phyloP scores from a whole-genome alignment of 1,140 invertebrate species.

The Lineus longissimus region DNA sequence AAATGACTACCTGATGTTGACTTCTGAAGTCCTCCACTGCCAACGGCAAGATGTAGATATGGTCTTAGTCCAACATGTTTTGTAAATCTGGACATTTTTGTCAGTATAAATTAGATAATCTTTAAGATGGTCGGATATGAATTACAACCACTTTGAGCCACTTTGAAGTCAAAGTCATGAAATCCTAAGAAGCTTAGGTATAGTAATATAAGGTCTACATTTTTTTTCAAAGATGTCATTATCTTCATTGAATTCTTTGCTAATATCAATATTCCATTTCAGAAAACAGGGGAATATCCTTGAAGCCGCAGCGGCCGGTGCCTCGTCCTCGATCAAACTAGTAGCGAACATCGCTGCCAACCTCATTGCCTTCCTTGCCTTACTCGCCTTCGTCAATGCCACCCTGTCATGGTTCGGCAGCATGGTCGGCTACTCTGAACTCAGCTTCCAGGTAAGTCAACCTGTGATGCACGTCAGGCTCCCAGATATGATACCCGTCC shows the following conservation, averaged over 20 bases:
- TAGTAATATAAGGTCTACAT: too few relatives aligned
- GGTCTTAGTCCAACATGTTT: too few relatives aligned
- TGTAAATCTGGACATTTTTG: too few relatives aligned
- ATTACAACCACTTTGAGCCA: too few relatives aligned
- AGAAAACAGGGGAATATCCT: slow-evolving; percentile 22
- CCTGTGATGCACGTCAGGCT: neutral
- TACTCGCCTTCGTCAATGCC: slow-evolving; percentile 28
- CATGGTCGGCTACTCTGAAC: slow-evolving; percentile 15
- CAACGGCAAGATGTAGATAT: too few relatives aligned
- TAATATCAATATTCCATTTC: neutral
- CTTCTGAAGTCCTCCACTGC: neutral
- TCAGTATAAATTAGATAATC: too few relatives aligned
- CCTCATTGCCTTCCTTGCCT: slow-evolving; percentile 29
- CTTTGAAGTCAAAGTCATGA: too few relatives aligned
- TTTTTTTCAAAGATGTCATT: too few relatives aligned
- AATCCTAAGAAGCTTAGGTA: too few relatives aligned
- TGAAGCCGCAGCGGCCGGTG: slow-evolving; percentile 28
- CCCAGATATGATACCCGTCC: neutral
- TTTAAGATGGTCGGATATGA: too few relatives aligned
- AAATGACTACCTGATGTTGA: neutral
- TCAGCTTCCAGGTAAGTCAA: slow-evolving; percentile 21
- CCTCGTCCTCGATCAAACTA: slow-evolving; percentile 20
- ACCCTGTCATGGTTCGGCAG: slow-evolving; percentile 28
- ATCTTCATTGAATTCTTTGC: neutral
- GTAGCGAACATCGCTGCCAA: slow-evolving; percentile 32